Evolutionary conservation across 2,888 invertebrate species (phyloP).

Genomic region (Blastobasis lacticolella): DNA sequence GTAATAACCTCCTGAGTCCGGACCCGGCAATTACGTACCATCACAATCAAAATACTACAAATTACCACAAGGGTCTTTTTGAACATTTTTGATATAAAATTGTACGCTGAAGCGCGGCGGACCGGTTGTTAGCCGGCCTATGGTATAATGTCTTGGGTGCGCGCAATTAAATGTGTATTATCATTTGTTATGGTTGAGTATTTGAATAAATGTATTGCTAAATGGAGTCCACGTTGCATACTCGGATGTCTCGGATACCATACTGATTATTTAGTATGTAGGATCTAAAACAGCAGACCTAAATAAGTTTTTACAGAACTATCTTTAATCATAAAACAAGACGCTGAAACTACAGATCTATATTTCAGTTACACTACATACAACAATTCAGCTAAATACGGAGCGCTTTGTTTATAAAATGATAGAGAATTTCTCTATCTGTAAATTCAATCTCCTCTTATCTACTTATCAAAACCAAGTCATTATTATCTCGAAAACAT

Average conservation of each 20-base stretch:
- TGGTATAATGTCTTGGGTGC: conserved; percentile 46
- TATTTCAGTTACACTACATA: too few relatives aligned
- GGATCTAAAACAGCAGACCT: too few relatives aligned
- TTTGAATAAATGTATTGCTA: conserved; percentile 51
- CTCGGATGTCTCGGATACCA: conserved; percentile 11
- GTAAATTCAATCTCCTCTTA: too few relatives aligned
- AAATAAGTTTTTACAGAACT: too few relatives aligned
- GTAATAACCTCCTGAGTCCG: conserved; percentile 39
- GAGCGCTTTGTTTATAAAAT: too few relatives aligned
- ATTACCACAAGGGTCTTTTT: conserved; percentile 47
- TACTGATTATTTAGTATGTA: too few relatives aligned
- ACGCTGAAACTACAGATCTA: too few relatives aligned
- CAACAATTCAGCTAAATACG: too few relatives aligned
- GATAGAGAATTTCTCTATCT: too few relatives aligned
- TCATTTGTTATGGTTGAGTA: conserved; percentile 40
- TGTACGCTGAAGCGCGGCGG: conserved; percentile 8
- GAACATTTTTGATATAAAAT: conserved; percentile 22
- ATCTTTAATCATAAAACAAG: too few relatives aligned
- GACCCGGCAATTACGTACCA: conserved; percentile 57
- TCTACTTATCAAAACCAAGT: too few relatives aligned
- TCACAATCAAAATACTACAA: conserved; percentile 64
- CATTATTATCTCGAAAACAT: too few relatives aligned
- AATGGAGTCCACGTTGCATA: conserved; percentile 29
- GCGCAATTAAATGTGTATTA: conserved; percentile 65
- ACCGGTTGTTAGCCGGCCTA: conserved; percentile 2